Evolutionary conservation across 2,888 invertebrate species (phyloP), one percentile per base, ranked within the genome.

Genomic region (Xestia sexstrigata): DNA sequence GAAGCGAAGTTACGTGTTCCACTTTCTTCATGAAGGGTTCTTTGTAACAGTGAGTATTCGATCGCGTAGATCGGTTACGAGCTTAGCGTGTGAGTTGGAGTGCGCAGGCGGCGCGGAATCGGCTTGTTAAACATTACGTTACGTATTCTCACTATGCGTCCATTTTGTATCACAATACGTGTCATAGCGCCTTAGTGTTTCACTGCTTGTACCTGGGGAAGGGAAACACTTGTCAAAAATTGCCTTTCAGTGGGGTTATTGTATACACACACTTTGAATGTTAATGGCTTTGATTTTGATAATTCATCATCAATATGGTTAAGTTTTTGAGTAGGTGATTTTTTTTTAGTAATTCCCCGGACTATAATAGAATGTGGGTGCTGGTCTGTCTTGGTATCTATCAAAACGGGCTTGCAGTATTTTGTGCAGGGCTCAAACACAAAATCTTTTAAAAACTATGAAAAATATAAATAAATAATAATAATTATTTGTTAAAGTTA

Each of bases 111-210:
- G 82, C 71, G 67, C 75, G 77, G 81, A 78, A 76, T 82, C 83
- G 73, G 79, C 82, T 82, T 79, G 85, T 85, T 89, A 88, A 85
- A 89, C 82, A 89, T 90, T 89, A 92, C 89, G 86, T 91, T 90
- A 92, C 90, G 87, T 91, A 89, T 91, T 92, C 93, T 94, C 94
- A 94, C 94, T 93, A 92, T 90, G 91, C 89, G 94, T 94, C 93
- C 93, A 90, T 92, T 85, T 91, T 87, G 91, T 95, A 94, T 94
- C 94, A 95, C 94, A 93, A 93, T 92, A 92, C 93, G 92, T 93
- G 89, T 92, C 85, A 89, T 88, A 89, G 89, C 91, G 91, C 90
- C 89, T 87, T 88, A 88, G 86, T 89, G 88, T 81, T 87, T 83
- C 74, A 84, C 84, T 76, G 82, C 79, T 75, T 76, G 62, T 81